Conservation (phyloP, 2,797 vertebrate species). For the Coregonus suidteri region DNA sequence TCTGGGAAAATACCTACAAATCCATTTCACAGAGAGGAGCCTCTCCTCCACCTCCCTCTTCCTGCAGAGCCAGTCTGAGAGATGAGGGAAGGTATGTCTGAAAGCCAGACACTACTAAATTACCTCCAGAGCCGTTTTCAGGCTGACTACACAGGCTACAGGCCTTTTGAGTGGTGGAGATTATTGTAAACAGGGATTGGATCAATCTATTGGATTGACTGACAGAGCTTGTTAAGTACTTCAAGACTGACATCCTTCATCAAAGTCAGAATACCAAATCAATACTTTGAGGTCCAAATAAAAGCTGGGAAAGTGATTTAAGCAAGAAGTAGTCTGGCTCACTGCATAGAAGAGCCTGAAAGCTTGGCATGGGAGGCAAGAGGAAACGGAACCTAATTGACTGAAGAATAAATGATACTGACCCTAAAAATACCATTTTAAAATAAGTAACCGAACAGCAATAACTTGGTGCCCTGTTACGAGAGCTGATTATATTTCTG, state of each 20-base stretch:
- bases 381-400: too few relatives aligned
- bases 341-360: background rate
- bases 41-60: background rate
- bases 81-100: slow-evolving; percentile 5
- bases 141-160: too few relatives aligned
- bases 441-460: background rate
- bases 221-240: background rate
- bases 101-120: slow-evolving; percentile 31
- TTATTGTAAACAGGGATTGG: background rate
- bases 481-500: background rate
- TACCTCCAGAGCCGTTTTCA: slow-evolving; percentile 31
- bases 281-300: background rate
- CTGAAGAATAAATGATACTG: background rate
- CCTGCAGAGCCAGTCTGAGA: slow-evolving; percentile 6
- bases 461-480: background rate
- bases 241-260: background rate
- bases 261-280: background rate
- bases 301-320: background rate
- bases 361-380: background rate
- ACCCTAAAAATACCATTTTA: background rate
- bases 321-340: background rate
- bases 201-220: too few relatives aligned
- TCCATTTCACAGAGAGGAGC: slow-evolving; percentile 14
- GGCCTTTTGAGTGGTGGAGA: background rate
- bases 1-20: slow-evolving; percentile 47